These are phyloP conservation scores for Masticophis lateralis DNA, from an alignment of 2,797 vertebrate species.

Conservation along the genomic window DNA sequence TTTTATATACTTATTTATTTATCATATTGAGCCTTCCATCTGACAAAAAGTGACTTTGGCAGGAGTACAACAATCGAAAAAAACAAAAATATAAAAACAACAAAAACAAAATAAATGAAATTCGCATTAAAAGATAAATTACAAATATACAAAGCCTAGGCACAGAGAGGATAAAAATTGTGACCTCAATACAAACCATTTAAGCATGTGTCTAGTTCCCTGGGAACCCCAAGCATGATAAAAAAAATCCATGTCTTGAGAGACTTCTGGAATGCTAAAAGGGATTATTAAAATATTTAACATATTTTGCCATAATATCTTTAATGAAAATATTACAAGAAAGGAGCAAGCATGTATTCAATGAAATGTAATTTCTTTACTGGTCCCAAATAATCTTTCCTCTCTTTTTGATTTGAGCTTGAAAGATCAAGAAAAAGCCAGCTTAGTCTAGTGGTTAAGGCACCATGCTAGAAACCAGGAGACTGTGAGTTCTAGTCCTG, in stretches of 20 bases:
- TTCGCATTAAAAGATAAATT: background rate
- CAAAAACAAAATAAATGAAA: background rate
- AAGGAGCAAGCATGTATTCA: background rate
- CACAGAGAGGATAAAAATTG: background rate
- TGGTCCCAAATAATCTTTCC: background rate
- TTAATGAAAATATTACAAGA: background rate
- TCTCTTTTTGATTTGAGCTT: background rate
- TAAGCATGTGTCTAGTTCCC: background rate
- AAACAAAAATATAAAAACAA: background rate
- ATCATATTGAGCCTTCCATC: background rate
- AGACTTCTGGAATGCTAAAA: background rate
- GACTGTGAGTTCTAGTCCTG: background rate
- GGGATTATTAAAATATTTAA: background rate
- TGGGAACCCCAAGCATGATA: background rate
- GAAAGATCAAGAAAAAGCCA: background rate
- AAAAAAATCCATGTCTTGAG: background rate
- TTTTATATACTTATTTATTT: background rate
- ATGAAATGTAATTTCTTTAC: background rate
- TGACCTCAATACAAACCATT: background rate
- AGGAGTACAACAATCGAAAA: background rate
- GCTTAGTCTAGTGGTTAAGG: too few species aligned
- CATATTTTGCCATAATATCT: background rate
- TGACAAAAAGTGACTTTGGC: background rate
- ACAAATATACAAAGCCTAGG: background rate
- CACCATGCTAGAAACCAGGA: background rate